Evolutionary conservation across 1,140 invertebrate genomes (phyloP), one percentile per base, ranked within the genome.

Genomic region (Orius insidiosus): DNA sequence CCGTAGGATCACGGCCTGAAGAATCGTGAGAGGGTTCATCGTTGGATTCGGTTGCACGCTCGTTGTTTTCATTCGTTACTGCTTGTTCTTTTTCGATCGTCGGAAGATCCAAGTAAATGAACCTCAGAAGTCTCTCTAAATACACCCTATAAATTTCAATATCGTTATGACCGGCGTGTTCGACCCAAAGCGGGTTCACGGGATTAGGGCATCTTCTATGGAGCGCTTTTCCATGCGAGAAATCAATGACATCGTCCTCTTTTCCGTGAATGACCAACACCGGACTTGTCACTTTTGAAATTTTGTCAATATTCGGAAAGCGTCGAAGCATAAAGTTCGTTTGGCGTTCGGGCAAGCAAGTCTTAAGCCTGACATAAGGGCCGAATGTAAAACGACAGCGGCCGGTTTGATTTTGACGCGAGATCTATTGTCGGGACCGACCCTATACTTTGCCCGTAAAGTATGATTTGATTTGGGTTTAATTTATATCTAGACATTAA

Each of bases 91-190:
- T 4, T 24, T 24, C 24, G 24, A 43, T 8, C 3, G 41, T 30
- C 16, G 41, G 51, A 54, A 53, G 48, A 24, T 50, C 34, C 38
- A 49, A 11, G 11, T 47, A 14, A 4, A 51, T 41, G 67, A 98
- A 97, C 65, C 87, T 80, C 66, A 90, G 90, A 59, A 98, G 76
- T 63, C 94, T 78, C 59, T 97, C 90, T 54, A 96, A 71, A 63
- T 97, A 98, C 64, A 94, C 87, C 54, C 85, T 83, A 66, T 92
- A 96, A 9, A 97, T 67, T 67, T 95, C 95, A n/a, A 98, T 88
- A 63, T 98, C 92, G 65, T 98, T 98, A 65, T 98, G 94, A 13
- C 93, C 92, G 39, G 87, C 88, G 38, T 88, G 65, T 52, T 66
- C 69, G 0, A 82, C 74, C 77, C 78, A 82, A 5, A 83, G 63